Base-by-base conservation (phyloP, 2,797 vertebrate genomes). In the Pitangus sulphuratus region DNA sequence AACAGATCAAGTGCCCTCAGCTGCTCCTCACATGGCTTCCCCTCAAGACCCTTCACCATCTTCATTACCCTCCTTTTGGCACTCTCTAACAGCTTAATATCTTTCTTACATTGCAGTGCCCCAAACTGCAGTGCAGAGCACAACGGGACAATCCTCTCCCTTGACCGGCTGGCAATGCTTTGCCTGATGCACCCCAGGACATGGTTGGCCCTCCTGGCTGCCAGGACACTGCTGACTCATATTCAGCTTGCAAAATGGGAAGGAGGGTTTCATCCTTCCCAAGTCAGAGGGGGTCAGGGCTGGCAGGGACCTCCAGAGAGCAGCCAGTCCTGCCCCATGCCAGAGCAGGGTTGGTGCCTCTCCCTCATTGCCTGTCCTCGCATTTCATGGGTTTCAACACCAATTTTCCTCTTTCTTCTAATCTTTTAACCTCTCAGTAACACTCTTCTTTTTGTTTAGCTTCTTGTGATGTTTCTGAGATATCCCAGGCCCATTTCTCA, bases 41-140 rank as follows among this genome's bases (percentile, higher is more conserved):
- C 30, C 28, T 39, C 19, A 2, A 3, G 7, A 20, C n/a, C 33
- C 45, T 33, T 47, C 20, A 1, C 8, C 60, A 7, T 3, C 53
- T 3, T 18, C 11, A 1, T 1, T 7, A 53, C 30, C 16, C 24
- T 39, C 14, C 39, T 39, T 21, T 8, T 33, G 24, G 11, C 20
- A 2, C 28, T 53, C 54, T 33, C 4, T 31, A 6, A 7, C 0
- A 60, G 25, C 10, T 40, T 12, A 26, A 0, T 31, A 31, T 35
- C 16, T 40, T 33, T 18, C 6, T 13, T 5, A 2, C 0, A 1
- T 1, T 5, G 28, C 2, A 4, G 12, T 1, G 0, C 25, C 19
- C 58, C 9, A 24, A 20, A 0, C 44, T 8, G 58, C 21, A 69
- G 35, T 2, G 3, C 42, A 21, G 35, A 28, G 62, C 62, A n/a